Conservation (phyloP, 2,113 vertebrate species). For the Oncorhynchus mykiss region DNA sequence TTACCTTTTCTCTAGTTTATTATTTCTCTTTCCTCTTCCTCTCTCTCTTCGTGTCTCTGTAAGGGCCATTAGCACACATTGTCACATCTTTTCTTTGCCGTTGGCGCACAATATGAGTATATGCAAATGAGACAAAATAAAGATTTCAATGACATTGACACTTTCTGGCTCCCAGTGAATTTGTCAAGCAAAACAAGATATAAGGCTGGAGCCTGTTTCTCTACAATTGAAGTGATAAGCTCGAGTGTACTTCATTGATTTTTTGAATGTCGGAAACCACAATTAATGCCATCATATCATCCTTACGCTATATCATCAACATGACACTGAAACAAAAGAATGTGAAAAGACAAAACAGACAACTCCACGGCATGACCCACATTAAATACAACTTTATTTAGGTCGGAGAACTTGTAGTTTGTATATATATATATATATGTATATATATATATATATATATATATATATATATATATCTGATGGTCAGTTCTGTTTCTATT, state of each 20-base stretch:
- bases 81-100: slow-evolving; percentile 58
- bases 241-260: slow-evolving; percentile 72
- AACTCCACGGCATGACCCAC: slow-evolving; percentile 71
- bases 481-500: slow-evolving; percentile 50
- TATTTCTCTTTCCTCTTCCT: slow-evolving; percentile 29
- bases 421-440: slow-evolving; percentile 39
- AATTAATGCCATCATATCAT: slow-evolving; percentile 75
- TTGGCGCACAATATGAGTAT: slow-evolving; percentile 53
- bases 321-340: slow-evolving; percentile 61
- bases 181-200: slow-evolving; percentile 43
- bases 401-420: slow-evolving; percentile 59
- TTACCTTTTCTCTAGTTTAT: slow-evolving; percentile 1
- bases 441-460: slow-evolving; percentile 26
- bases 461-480: slow-evolving; percentile 30
- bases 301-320: slow-evolving; percentile 73
- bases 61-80: slow-evolving; percentile 35
- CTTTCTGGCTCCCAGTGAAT: slow-evolving; percentile 37
- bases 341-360: slow-evolving; percentile 61
- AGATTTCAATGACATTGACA: slow-evolving; percentile 56
- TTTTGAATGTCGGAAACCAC: slow-evolving; percentile 71
- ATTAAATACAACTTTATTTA: slow-evolving; percentile 79
- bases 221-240: slow-evolving; percentile 50
- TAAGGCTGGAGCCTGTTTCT: slow-evolving; percentile 36
- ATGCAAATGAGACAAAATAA: slow-evolving; percentile 64
- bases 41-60: slow-evolving; percentile 37